Evolutionary conservation across 1,140 invertebrate genomes (phyloP), one percentile per base, ranked within the genome.

Genomic region (Myzus persicae): DNA sequence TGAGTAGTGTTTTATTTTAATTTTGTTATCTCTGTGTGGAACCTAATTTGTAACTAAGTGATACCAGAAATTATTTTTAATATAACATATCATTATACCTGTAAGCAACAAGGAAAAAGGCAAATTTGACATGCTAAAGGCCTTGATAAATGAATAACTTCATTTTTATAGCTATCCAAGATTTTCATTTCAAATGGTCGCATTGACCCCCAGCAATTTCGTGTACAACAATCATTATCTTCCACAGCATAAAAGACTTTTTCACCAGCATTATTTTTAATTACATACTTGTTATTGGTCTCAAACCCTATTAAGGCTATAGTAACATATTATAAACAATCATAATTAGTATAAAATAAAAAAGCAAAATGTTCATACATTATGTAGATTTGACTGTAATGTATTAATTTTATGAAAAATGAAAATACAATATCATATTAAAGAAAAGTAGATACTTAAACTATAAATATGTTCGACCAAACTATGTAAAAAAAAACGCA

Each of bases 181-280:
- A 99, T 97, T 95, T 97, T 97, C 96, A 99, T 98, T 93, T 98
- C 97, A 95, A 99, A 99, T 5, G 97, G 96, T 88, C 98, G 96
- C 38, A 96, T 94, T 0, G 97, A 96, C 5, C 98, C 98, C 94
- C 97, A 97, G 94, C 97, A 98, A 94, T 97, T 97, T 94, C 98
- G 96, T 7, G 96, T 97, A 94, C 97, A 97, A 94, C 97, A 97
- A 95, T 97, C 97, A 82, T 97, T 98, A 93, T 98, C 97, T 96
- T 99, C 98, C 14, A 96, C 96, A 40, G 98, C 98, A 94, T 96
- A 97, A 95, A 97, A 99, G 1, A 99, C 96, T 94, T 97, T 97
- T 95, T 98, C 97, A 2, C 98, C 97, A 76, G 96, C 94, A 93
- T 96, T 96, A 95, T 97, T 98, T 95, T 97, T 97, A 38, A 98